phyloP scores from a whole-genome alignment of 2,797 vertebrate genomes.

The Sebastes itinus region DNA sequence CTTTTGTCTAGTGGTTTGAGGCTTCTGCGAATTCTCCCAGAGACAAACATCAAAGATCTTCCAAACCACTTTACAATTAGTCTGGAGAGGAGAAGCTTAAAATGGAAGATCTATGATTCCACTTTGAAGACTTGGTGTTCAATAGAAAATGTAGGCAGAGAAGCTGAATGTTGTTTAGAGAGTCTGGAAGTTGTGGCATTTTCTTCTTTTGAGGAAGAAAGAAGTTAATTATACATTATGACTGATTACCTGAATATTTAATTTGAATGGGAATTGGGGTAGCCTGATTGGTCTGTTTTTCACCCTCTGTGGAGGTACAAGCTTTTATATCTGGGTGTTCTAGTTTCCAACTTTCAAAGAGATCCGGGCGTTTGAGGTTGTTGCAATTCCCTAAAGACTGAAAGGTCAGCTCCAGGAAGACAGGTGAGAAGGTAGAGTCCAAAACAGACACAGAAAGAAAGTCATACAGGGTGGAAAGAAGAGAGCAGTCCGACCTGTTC shows the following conservation, averaged over 20 bases:
- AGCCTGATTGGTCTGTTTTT: conserved; percentile 26
- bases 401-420: neutral
- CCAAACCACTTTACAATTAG: conserved; percentile 76
- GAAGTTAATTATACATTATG: conserved; percentile 53
- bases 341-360: conserved; percentile 28
- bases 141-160: conserved; percentile 33
- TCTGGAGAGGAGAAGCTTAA: conserved; percentile 57
- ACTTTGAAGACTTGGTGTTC: conserved; percentile 62
- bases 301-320: neutral
- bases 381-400: neutral
- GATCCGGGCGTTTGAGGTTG: neutral
- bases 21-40: conserved; percentile 56
- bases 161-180: conserved; percentile 44
- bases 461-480: neutral
- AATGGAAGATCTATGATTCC: conserved; percentile 51
- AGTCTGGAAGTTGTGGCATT: conserved; percentile 28
- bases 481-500: neutral
- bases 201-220: conserved; percentile 42
- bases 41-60: conserved; percentile 79
- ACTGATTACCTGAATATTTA: conserved; percentile 59
- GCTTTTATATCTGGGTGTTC: conserved; percentile 24
- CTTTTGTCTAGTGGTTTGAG: conserved; percentile 65
- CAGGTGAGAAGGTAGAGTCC: neutral
- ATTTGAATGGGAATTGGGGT: conserved; percentile 44
- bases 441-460: neutral